A percentile compares a stretch with the other conserved stretches of the same genome.
These are phyloP conservation scores for Sinohyriopsis cumingii DNA, from an alignment of 2,888 invertebrate species.

Conservation along the genomic window DNA sequence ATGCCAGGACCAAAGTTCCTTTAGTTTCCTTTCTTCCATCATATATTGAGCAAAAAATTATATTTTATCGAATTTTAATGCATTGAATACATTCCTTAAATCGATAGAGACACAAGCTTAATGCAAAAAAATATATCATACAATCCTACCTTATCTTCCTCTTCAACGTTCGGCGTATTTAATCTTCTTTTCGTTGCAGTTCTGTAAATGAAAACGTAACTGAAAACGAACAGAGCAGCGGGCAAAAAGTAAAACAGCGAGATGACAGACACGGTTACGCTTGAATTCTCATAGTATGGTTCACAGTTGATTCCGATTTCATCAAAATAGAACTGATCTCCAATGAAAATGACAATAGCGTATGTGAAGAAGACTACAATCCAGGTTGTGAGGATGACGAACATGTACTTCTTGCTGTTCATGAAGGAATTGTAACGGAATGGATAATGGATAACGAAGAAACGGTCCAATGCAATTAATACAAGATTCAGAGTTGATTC, in stretches of 20 bases:
- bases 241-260: constrained; percentile 38
- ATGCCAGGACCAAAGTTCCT: too few relatives aligned
- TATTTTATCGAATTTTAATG: too few relatives aligned
- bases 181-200: constrained; percentile 14
- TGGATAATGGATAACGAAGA: constrained; percentile 32
- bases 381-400: constrained; percentile 33
- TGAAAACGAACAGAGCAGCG: constrained; percentile 29
- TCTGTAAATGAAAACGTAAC: constrained; percentile 35
- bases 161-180: background rate
- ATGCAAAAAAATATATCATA: too few relatives aligned
- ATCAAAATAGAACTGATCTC: constrained; percentile 41
- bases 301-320: constrained; percentile 43
- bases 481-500: constrained; percentile 39
- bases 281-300: constrained; percentile 36
- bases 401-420: constrained; percentile 30
- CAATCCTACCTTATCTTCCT: background rate
- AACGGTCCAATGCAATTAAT: constrained; percentile 38
- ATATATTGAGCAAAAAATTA: too few relatives aligned
- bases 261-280: constrained; percentile 34
- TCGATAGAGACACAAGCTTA: too few relatives aligned
- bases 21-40: too few relatives aligned
- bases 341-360: constrained; percentile 33
- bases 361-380: constrained; percentile 28
- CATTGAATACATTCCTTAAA: too few relatives aligned
- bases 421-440: constrained; percentile 29